Base-by-base conservation (phyloP, 2,113 vertebrate genomes). In the Coregonus clupeaformis region DNA sequence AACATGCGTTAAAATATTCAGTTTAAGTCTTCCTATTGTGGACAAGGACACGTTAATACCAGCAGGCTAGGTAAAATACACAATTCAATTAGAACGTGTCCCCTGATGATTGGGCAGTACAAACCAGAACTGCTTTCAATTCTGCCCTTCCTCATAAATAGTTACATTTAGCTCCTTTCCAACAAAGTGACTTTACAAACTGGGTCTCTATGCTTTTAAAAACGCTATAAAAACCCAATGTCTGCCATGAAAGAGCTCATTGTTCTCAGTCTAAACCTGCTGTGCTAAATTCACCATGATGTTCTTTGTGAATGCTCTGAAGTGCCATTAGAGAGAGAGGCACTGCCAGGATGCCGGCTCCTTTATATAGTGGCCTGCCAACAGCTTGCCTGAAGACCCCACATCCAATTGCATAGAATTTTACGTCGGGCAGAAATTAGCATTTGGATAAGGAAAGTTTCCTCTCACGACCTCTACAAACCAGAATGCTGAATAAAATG, bases 221-320 rank as follows among this genome's bases (percentile, higher is more conserved):
- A 42, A 42, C 9, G 63, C 7, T 27, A 60, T 5, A 64, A 47
- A 59, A 62, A 71, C 9, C n/a, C n/a, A n/a, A 24, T 24, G 20
- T 2, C 25, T 69, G 3, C 65, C 6, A 49, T 79, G 71, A 87
- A 86, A 76, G 63, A 75, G 66, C 27, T 60, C 74, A 74, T 77
- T 87, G 78, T 84, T 67, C 63, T 63, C 42, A 14, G 22, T 2
- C 25, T 18, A 25, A 11, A 18, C 4, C 3, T 27, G 24, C 18
- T 47, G 30, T 65, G 77, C 77, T 75, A 85, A 65, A 64, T 77
- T 74, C 77, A 73, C 72, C 30, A 14, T 55, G 60, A 29, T 2
- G 24, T 64, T 60, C 22, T 52, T 32, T n/a, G n/a, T 59, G 57
- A 52, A 74, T 70, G 64, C 6, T 22, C 20, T 68, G 59, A 52